These are phyloP conservation scores for Characodon lateralis DNA, from an alignment of 2,797 vertebrate species.

Conservation along the genomic window DNA sequence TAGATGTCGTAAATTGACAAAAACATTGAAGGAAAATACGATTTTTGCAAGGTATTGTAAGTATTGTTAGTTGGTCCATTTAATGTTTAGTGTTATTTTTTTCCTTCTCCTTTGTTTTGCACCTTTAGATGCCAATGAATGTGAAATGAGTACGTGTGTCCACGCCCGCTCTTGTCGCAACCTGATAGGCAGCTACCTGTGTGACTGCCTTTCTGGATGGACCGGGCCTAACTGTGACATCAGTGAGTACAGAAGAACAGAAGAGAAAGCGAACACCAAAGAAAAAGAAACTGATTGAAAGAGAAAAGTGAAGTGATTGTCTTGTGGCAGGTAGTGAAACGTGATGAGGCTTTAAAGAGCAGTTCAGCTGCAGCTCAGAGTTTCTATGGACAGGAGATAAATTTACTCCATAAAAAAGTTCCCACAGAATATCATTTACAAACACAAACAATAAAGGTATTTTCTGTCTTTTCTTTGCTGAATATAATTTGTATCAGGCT, in stretches of 20 bases:
- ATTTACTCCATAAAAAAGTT: slow-evolving; percentile 31
- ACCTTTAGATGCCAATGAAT: slow-evolving; percentile 82
- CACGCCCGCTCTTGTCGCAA: slow-evolving; percentile 82
- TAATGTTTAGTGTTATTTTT: neutral
- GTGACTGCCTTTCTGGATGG: slow-evolving; percentile 84
- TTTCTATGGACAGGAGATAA: slow-evolving; percentile 26
- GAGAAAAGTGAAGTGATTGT: slow-evolving; percentile 17
- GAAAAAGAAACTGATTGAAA: slow-evolving; percentile 1
- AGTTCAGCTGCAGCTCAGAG: slow-evolving; percentile 21
- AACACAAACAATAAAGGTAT: slow-evolving; percentile 3
- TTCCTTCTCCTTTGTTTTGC: slow-evolving; percentile 5
- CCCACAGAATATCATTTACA: slow-evolving; percentile 6
- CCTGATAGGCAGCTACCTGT: slow-evolving; percentile 86
- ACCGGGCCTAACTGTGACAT: slow-evolving; percentile 81
- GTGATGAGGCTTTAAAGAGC: slow-evolving; percentile 35
- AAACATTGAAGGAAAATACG: neutral
- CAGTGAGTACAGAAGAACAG: slow-evolving; percentile 71
- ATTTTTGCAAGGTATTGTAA: neutral
- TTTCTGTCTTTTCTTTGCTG: neutral
- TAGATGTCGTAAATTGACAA: neutral
- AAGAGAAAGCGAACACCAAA: neutral
- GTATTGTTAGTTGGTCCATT: no score
- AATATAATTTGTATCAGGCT: neutral
- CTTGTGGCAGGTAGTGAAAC: slow-evolving; percentile 17
- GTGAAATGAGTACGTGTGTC: slow-evolving; percentile 78